Evolutionary conservation across 2,113 vertebrate species (phyloP).

Genomic region (Bettongia penicillata): DNA sequence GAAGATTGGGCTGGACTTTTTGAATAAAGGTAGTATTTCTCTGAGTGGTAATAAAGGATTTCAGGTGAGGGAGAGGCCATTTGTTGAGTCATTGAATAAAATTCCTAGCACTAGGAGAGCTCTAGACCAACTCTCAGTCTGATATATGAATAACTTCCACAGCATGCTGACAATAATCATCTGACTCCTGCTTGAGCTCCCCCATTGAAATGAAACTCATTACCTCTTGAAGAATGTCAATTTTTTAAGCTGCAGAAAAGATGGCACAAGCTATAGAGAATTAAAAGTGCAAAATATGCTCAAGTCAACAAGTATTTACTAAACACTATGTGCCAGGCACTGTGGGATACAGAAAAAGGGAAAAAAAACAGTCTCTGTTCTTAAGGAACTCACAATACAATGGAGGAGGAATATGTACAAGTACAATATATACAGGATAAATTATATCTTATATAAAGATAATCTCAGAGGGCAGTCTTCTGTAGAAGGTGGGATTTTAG

Average conservation of each 20-base stretch:
- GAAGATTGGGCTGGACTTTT: background rate
- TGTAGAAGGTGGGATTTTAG: background rate
- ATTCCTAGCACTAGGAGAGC: background rate
- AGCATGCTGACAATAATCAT: background rate
- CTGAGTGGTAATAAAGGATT: background rate
- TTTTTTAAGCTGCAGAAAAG: background rate
- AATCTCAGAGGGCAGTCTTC: background rate
- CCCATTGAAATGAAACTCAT: background rate
- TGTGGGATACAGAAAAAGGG: background rate
- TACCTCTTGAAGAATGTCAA: background rate
- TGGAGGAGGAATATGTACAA: background rate
- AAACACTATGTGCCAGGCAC: background rate
- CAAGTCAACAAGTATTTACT: background rate
- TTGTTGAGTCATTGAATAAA: background rate
- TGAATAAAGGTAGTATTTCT: background rate
- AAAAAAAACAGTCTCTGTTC: background rate
- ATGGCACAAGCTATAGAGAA: background rate
- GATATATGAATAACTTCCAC: background rate
- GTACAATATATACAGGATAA: background rate
- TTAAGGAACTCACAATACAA: background rate
- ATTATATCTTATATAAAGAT: background rate
- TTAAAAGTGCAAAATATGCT: background rate
- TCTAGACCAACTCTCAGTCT: background rate
- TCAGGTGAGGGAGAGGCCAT: background rate
- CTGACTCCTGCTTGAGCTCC: background rate